Conservation (phyloP, 2,888 invertebrate genomes). For the Ormia ochracea region DNA sequence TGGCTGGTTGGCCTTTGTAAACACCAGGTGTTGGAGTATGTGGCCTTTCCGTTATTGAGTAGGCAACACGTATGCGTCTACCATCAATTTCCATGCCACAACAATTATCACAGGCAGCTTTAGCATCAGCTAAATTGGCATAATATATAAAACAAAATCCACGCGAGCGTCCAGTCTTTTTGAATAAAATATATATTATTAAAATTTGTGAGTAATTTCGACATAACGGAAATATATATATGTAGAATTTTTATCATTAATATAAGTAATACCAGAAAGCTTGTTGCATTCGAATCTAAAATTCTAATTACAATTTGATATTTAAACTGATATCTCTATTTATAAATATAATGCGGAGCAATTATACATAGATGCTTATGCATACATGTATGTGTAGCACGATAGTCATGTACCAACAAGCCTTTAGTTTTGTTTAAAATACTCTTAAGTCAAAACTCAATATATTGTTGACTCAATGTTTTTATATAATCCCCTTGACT, state of each 20-base stretch:
- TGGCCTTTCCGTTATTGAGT: conserved; percentile 95
- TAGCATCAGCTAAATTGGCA: conserved; percentile 90
- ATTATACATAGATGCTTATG: too few species aligned
- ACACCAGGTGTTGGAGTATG: conserved; percentile 98
- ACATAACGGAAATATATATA: too few species aligned
- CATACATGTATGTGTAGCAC: background rate
- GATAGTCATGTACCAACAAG: conserved; percentile 67
- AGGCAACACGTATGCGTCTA: conserved; percentile 94
- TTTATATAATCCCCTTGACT: conserved; percentile 53
- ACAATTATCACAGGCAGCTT: conserved; percentile 94
- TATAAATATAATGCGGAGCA: too few species aligned
- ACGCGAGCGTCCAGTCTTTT: conserved; percentile 91
- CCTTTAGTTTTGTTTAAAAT: conserved; percentile 70
- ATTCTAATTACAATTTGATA: too few species aligned
- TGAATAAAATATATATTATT: conserved; percentile 58
- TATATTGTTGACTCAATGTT: conserved; percentile 50
- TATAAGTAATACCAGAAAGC: too few species aligned
- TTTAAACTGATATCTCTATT: too few species aligned
- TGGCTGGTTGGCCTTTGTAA: conserved; percentile 95
- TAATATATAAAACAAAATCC: conserved; percentile 99
- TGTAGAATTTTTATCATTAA: too few species aligned
- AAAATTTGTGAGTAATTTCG: background rate
- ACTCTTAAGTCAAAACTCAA: conserved; percentile 58
- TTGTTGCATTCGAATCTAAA: too few species aligned
- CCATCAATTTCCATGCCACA: conserved; percentile 96